A percentile compares a stretch with the other conserved stretches of the same genome.
Conservation (phyloP, 2,888 invertebrate genomes). For the Prosapia bicincta region DNA sequence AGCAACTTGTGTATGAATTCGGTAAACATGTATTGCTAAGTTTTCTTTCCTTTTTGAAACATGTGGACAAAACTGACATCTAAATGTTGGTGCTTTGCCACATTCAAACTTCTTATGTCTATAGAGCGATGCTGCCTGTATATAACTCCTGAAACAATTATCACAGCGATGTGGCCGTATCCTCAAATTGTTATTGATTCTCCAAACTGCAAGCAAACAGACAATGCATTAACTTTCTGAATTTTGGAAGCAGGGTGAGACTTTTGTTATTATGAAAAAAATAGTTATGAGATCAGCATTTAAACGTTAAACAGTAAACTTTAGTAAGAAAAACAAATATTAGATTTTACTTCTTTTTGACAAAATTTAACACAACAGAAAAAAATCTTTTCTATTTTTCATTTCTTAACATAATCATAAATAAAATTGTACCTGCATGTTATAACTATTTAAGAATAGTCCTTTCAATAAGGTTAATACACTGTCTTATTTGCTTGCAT, state of each 20-base stretch:
- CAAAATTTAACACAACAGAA: not conserved
- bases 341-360: not conserved
- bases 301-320: too few relatives aligned
- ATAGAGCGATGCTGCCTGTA: slow-evolving; percentile 27
- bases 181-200: not conserved
- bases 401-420: not conserved
- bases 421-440: too few relatives aligned
- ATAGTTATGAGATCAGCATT: not conserved
- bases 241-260: not conserved
- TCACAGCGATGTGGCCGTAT: slow-evolving; percentile 25
- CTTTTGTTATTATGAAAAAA: not conserved
- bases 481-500: too few relatives aligned
- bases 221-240: not conserved
- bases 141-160: slow-evolving; percentile 21
- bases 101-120: slow-evolving; percentile 43
- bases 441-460: too few relatives aligned
- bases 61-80: slow-evolving; percentile 41
- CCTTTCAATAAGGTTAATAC: too few relatives aligned
- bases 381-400: not conserved
- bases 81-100: slow-evolving; percentile 42
- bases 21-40: slow-evolving; percentile 30
- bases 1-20: slow-evolving; percentile 18
- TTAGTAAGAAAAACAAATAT: too few relatives aligned
- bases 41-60: slow-evolving; percentile 31
- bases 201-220: slow-evolving; percentile 2